Evolutionary conservation across 2,888 invertebrate genomes (phyloP).

Genomic region (Lithophane ornitopus): DNA sequence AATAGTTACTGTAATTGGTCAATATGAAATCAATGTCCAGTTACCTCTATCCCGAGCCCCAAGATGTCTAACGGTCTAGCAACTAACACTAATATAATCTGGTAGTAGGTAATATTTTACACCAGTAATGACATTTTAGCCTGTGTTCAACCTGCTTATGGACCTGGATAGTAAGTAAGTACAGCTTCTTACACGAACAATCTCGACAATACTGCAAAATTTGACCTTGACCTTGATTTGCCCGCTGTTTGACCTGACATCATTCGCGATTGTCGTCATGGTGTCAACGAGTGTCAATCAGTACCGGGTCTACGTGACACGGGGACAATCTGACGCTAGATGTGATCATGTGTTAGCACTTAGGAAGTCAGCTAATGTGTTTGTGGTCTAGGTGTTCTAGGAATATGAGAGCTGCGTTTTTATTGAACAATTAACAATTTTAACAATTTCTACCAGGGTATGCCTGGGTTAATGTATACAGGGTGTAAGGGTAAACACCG

Average conservation of each 20-base stretch:
- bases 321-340: neutral
- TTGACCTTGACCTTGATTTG: constrained; percentile 16
- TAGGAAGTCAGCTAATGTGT: constrained; percentile 15
- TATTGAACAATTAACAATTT: neutral
- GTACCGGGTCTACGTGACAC: constrained; percentile 30
- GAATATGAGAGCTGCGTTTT: neutral
- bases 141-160: too few species aligned
- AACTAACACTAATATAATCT: too few species aligned
- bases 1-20: too few species aligned
- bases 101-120: too few species aligned
- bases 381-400: neutral
- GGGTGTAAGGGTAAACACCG: too few species aligned
- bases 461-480: neutral
- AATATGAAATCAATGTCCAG: too few species aligned
- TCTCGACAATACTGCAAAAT: constrained; percentile 6
- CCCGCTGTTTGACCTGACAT: neutral
- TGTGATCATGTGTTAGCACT: constrained; percentile 7
- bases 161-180: too few species aligned
- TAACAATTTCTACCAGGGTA: neutral
- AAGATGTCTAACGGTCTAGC: too few species aligned
- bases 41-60: neutral
- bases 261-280: constrained; percentile 24
- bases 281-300: constrained; percentile 32
- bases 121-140: too few species aligned
- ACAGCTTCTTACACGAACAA: neutral